phyloP scores from a whole-genome alignment of 2,888 invertebrate genomes.

The Cosmopolites sordidus region DNA sequence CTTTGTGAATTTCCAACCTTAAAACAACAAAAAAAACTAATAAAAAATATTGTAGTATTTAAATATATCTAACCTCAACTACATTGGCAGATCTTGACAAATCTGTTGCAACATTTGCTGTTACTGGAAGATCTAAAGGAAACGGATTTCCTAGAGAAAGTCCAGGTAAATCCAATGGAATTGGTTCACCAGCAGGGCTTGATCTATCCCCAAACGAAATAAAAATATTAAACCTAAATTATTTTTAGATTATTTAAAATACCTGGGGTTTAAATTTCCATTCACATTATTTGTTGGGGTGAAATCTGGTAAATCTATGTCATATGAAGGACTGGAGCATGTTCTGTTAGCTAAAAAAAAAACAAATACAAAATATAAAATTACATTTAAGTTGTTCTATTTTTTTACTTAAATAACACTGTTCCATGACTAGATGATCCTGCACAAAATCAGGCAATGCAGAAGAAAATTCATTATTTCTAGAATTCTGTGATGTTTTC shows the following conservation, averaged over 20 bases:
- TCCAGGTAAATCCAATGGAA: slow-evolving; percentile 43
- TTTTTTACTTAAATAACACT: slow-evolving; percentile 54
- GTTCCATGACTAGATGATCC: slow-evolving; percentile 80
- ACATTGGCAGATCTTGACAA: slow-evolving; percentile 23
- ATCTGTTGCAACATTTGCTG: slow-evolving; percentile 30
- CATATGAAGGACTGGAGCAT: slow-evolving; percentile 38
- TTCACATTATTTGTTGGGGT: slow-evolving; percentile 40
- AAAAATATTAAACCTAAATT: not conserved
- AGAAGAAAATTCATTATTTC: slow-evolving; percentile 56
- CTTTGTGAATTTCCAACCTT: slow-evolving; percentile 53
- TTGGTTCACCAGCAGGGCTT: slow-evolving; percentile 23
- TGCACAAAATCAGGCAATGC: slow-evolving; percentile 84
- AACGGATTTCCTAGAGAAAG: slow-evolving; percentile 42
- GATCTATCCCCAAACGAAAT: slow-evolving; percentile 5
- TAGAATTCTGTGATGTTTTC: slow-evolving; percentile 31
- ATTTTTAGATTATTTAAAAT: not conserved
- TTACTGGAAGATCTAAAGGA: slow-evolving; percentile 46
- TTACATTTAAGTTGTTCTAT: too few species aligned
- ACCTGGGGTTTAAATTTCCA: not conserved
- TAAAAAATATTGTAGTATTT: not conserved
- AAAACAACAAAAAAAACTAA: slow-evolving; percentile 16
- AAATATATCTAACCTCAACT: slow-evolving; percentile 30
- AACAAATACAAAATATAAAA: slow-evolving; percentile 48
- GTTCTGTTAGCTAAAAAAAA: slow-evolving; percentile 42
- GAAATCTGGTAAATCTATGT: slow-evolving; percentile 54